phyloP scores from a whole-genome alignment of 2,888 invertebrate species.

The Drosophila flavopinicola region DNA sequence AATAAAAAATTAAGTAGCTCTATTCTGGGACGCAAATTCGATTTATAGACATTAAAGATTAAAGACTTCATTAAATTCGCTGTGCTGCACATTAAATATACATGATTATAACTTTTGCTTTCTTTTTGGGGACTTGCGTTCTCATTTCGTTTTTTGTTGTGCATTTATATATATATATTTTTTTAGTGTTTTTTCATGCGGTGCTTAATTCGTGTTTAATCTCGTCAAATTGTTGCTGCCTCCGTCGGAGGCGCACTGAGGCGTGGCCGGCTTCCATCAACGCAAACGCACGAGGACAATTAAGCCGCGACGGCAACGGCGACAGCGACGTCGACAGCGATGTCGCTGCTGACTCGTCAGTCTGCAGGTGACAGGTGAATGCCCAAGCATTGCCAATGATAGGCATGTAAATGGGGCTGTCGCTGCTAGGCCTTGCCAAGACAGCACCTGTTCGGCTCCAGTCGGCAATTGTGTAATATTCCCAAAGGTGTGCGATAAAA shows the following conservation, averaged over 20 bases:
- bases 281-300: constrained; percentile 45
- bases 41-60: constrained; percentile 54
- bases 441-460: constrained; percentile 37
- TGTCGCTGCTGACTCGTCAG: constrained; percentile 15
- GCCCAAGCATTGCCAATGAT: constrained; percentile 60
- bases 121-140: constrained; percentile 28
- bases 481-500: constrained; percentile 44
- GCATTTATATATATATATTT: constrained; percentile 31
- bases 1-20: constrained; percentile 9
- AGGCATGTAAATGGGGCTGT: constrained; percentile 62
- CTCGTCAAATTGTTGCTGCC: constrained; percentile 55
- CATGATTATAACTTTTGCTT: constrained; percentile 58
- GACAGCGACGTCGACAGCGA: constrained; percentile 15
- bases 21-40: neutral
- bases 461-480: constrained; percentile 52
- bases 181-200: constrained; percentile 50
- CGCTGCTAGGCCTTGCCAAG: constrained; percentile 31
- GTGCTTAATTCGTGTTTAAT: constrained; percentile 73
- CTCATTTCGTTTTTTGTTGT: constrained; percentile 41
- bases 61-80: constrained; percentile 61
- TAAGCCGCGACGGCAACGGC: constrained; percentile 38
- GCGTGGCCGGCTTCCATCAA: constrained; percentile 42
- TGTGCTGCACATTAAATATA: constrained; percentile 57
- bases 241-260: constrained; percentile 51
- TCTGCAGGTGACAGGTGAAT: constrained; percentile 66